Evolutionary conservation across 2,888 invertebrate genomes (phyloP), one percentile per base, ranked within the genome.

Genomic region (Spodoptera littoralis): DNA sequence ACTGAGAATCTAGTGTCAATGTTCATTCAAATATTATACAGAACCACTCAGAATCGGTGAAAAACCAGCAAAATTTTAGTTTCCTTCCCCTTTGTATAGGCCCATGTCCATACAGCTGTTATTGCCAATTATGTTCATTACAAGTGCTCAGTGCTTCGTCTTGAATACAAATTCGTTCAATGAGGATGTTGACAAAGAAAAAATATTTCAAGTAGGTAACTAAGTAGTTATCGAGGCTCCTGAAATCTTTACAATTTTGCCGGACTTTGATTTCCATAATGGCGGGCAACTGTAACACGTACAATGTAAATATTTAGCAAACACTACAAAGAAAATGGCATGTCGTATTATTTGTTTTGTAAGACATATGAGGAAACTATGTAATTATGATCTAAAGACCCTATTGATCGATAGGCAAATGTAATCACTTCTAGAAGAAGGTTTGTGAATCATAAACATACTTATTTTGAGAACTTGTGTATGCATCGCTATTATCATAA

Each of bases 151-250:
- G 72, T 61, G 81, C 49, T 65, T 70, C 64, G 69, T 69, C 72
- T 77, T 80, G 88, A 88, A 88, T 88, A 88, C 87, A 83, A 85
- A 88, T 84, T 79, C 74, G 77, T 79, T 70, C 80, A 81, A 82
- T 73, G 78, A 79, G 80, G 76, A 81, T 78, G 73, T 70, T 69
- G 57, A 77, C 70, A 73, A 63, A 65, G 67, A 53, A 62, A 36
- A 53, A 69, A 59, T 65, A 76, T 73, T 73, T 70, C 45, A 59
- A 61, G 57, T 30, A 30, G 5, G 4, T 36, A 36, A 36, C 36
- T 36, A 9, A 36, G 36, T 53, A 65, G 62, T 68, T 72, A 67
- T 30, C 43, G 58, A 64, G 60, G 50, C 69, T 65, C 22, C 58
- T 49, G 53, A 69, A 76, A 65, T 60, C 49, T 62, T 48, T 45